A percentile compares a stretch with the other conserved stretches of the same genome.
phyloP scores from a whole-genome alignment of 2,888 invertebrate species.

The Apeira syringaria region DNA sequence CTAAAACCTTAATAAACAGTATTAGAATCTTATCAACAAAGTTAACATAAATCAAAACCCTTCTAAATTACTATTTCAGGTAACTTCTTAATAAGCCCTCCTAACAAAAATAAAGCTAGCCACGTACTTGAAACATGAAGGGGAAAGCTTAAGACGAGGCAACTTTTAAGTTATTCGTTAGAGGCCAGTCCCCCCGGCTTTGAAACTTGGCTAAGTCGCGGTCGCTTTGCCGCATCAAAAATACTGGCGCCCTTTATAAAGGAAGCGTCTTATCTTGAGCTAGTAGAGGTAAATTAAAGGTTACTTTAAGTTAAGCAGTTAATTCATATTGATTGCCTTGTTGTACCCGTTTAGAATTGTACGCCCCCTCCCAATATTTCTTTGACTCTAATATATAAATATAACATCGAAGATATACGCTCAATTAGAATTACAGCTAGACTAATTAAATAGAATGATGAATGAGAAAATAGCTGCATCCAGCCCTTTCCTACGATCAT shows the following conservation, averaged over 20 bases:
- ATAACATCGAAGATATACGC: too few relatives aligned
- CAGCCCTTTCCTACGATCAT: too few relatives aligned
- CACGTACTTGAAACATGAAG: slow-evolving; percentile 45
- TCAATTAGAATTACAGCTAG: too few relatives aligned
- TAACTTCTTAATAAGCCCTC: slow-evolving; percentile 17
- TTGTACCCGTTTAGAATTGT: too few relatives aligned
- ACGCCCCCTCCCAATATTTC: too few relatives aligned
- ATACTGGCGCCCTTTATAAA: slow-evolving; percentile 43
- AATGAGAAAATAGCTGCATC: too few relatives aligned
- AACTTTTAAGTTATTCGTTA: slow-evolving; percentile 57
- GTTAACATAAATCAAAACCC: slow-evolving; percentile 18
- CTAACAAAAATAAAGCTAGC: slow-evolving; percentile 41
- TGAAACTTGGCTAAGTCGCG: slow-evolving; percentile 48
- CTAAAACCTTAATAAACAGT: not conserved
- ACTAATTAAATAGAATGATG: too few relatives aligned
- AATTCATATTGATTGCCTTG: too few relatives aligned
- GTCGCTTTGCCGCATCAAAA: slow-evolving; percentile 53
- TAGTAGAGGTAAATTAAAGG: slow-evolving; percentile 2
- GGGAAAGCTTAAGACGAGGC: slow-evolving; percentile 36
- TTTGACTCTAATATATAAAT: too few relatives aligned
- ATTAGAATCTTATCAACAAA: not conserved
- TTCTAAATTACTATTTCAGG: slow-evolving; percentile 14
- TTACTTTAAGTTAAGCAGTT: slow-evolving; percentile 2
- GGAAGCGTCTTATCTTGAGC: slow-evolving; percentile 32
- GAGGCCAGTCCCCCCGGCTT: slow-evolving; percentile 38